A percentile compares a stretch with the other conserved stretches of the same genome.
These are phyloP conservation scores for Halcyon badia DNA, from an alignment of 2,797 vertebrate genomes.

Conservation along the genomic window DNA sequence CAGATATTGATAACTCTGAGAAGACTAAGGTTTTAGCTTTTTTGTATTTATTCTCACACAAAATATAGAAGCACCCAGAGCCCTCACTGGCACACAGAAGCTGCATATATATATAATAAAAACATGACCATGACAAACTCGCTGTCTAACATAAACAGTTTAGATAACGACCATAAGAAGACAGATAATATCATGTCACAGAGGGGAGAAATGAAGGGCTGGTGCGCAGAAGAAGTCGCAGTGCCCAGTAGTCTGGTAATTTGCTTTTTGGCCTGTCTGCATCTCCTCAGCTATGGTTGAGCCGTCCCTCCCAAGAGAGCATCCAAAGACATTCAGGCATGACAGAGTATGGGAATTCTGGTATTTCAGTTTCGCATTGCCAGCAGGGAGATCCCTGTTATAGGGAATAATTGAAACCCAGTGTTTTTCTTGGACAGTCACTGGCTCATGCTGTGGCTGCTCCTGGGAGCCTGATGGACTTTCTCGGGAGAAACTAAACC, in stretches of 20 bases:
- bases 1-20: not conserved
- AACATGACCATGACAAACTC: not conserved
- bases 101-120: not conserved
- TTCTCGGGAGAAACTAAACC: not conserved
- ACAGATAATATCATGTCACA: not conserved
- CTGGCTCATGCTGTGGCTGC: not conserved
- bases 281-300: not conserved
- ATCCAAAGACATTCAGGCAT: fast-evolving
- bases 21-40: not conserved
- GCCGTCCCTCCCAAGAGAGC: not conserved
- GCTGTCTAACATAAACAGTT: not conserved
- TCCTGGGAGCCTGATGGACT: not conserved
- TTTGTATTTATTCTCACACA: not conserved
- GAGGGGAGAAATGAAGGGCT: not conserved
- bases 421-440: not conserved
- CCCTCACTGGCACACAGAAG: not conserved
- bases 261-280: not conserved
- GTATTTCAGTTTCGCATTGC: not conserved
- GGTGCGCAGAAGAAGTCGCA: not conserved
- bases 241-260: fast-evolving
- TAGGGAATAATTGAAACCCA: not conserved
- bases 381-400: not conserved
- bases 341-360: not conserved
- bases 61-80: not conserved
- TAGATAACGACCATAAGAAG: not conserved